Evolutionary conservation across 2,888 invertebrate species (phyloP).

Genomic region (Nomada lathburiana): DNA sequence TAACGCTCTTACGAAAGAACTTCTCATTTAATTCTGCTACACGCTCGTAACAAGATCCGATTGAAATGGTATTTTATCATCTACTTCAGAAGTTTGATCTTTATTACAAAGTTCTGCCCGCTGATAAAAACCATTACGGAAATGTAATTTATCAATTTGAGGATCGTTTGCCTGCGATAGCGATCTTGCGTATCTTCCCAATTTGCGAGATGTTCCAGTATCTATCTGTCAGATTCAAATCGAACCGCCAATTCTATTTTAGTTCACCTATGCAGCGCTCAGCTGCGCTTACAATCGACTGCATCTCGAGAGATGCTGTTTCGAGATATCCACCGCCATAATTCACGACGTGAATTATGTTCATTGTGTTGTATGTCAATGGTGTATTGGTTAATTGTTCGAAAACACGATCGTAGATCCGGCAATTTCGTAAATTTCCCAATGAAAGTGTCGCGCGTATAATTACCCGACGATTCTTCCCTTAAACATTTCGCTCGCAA

Average conservation of each 20-base stretch:
- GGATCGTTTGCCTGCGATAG: not conserved
- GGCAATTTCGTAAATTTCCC: not conserved
- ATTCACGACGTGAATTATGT: conserved; percentile 37
- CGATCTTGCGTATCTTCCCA: not conserved
- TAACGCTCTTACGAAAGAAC: not conserved
- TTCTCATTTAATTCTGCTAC: not conserved
- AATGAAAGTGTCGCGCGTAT: conserved; percentile 19
- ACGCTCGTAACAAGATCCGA: not conserved
- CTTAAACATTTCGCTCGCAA: conserved; percentile 8
- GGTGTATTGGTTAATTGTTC: conserved; percentile 45
- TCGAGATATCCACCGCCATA: not conserved
- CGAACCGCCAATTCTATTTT: conserved; percentile 2
- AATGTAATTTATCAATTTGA: not conserved
- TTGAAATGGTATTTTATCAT: not conserved
- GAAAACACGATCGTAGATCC: conserved; percentile 14
- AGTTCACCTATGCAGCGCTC: conserved; percentile 11
- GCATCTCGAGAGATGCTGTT: not conserved
- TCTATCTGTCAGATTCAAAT: conserved; percentile 10
- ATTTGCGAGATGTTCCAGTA: not conserved
- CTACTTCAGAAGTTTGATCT: not conserved
- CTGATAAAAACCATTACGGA: not conserved
- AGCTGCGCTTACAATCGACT: not conserved
- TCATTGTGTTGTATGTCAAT: conserved; percentile 45
- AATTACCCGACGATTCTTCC: not conserved
- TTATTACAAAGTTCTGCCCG: not conserved